Evolutionary conservation across 2,113 vertebrate species (phyloP), one percentile per base, ranked within the genome.

Genomic region (Sylvicapra grimmia): DNA sequence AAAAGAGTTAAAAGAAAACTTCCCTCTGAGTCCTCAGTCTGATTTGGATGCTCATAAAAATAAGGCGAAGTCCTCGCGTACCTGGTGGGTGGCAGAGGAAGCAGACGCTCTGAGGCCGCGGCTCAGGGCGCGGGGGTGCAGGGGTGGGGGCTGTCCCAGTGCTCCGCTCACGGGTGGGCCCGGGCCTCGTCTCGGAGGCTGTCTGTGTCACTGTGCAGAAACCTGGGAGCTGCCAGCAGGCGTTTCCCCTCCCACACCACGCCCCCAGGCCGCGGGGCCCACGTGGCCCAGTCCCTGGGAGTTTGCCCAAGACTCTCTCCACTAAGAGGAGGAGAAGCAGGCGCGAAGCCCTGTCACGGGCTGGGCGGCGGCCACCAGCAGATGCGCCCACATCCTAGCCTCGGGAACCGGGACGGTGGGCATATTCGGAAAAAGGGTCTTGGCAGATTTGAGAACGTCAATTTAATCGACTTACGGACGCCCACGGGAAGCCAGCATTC

Each of bases 371-470:
- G 3, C 27, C 56, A 0, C 49, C 51, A 8, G 33, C 51, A 36
- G 16, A 1, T 9, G 14, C 0, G 0, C 5, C n/a, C 18, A 0
- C 2, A 0, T 1, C 51, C 8, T 21, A 15, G 27, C 3, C 10
- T 9, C 6, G 6, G 59, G 27, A 58, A 8, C 6, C 6, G 4
- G 3, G 68, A 19, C 3, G 4, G 6, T 18, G 25, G 27, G 0
- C 51, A 72, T 15, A 1, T n/a, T 9, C 29, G 36, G 85, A 10
- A 29, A 36, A 65, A 33, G 4, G 2, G 16, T 19, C 44, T 94
- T 29, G 18, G 19, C 18, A 16, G 95, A 25, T 33, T 27, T 44
- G 40, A 77, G 21, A 44, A 44, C 0, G 23, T 77, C 36, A 44
- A 0, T 75, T 44, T 53, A 8, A 27, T 12, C 4, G 14, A 25